phyloP scores from a whole-genome alignment of 1,140 invertebrate species.

The Zophobas atratus region DNA sequence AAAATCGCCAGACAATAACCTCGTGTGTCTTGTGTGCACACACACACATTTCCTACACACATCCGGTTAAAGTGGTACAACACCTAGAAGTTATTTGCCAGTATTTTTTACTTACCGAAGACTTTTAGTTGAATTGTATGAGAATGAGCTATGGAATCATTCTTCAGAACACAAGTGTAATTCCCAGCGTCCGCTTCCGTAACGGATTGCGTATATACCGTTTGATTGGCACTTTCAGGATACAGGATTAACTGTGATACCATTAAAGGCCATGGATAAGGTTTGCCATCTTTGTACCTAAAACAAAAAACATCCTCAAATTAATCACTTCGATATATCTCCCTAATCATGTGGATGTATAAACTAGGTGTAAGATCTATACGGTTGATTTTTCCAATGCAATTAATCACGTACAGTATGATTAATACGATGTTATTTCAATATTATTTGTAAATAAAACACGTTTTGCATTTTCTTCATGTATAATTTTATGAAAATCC shows the following conservation, averaged over 20 bases:
- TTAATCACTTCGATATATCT: background rate
- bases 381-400: background rate
- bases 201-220: conserved; percentile 79
- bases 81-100: conserved; percentile 11
- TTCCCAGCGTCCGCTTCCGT: conserved; percentile 77
- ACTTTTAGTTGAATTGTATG: conserved; percentile 78
- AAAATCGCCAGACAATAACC: conserved; percentile 40
- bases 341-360: background rate
- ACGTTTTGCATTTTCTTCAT: no score
- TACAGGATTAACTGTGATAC: conserved; percentile 81
- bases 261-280: conserved; percentile 82
- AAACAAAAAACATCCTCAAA: conserved; percentile 57
- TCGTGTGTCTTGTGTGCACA: conserved; percentile 29
- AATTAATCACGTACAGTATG: no score
- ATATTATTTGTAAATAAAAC: no score
- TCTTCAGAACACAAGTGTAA: conserved; percentile 81
- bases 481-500: no score
- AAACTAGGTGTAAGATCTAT: background rate
- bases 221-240: conserved; percentile 84
- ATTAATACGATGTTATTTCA: no score
- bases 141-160: conserved; percentile 77
- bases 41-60: conserved; percentile 44
- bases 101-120: conserved; percentile 72
- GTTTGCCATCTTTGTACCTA: conserved; percentile 82
- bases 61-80: conserved; percentile 43